phyloP scores from a whole-genome alignment of 1,140 invertebrate genomes.

The Drosophila teissieri region DNA sequence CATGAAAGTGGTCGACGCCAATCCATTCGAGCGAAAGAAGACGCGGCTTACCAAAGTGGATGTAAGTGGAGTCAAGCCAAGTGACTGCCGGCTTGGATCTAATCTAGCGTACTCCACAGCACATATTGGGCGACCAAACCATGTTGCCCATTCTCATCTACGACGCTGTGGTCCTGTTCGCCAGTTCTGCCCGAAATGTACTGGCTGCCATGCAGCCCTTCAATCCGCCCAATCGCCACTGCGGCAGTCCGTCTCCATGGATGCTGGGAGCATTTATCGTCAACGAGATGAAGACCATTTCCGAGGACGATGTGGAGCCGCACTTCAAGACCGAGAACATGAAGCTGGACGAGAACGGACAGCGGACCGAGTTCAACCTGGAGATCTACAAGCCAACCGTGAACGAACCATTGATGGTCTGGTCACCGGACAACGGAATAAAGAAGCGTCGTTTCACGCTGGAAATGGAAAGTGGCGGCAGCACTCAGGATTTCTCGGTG shows the following conservation, averaged over 20 bases:
- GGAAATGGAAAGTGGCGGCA: constrained; percentile 37
- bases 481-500: constrained; percentile 68
- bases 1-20: constrained; percentile 63
- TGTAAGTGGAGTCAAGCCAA: constrained; percentile 29
- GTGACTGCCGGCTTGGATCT: neutral
- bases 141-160: constrained; percentile 86
- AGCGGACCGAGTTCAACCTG: constrained; percentile 89
- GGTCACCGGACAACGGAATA: constrained; percentile 68
- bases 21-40: constrained; percentile 83
- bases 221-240: constrained; percentile 55
- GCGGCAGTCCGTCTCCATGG: constrained; percentile 54
- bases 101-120: constrained; percentile 81
- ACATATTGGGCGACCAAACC: constrained; percentile 70
- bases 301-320: constrained; percentile 78
- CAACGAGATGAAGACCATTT: constrained; percentile 74
- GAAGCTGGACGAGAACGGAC: constrained; percentile 89
- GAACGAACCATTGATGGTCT: constrained; percentile 73
- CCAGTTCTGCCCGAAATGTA: constrained; percentile 86
- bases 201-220: constrained; percentile 57
- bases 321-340: constrained; percentile 85
- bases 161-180: constrained; percentile 89
- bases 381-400: constrained; percentile 88
- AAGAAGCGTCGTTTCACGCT: constrained; percentile 33
- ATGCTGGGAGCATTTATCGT: constrained; percentile 66
- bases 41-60: constrained; percentile 55